Base-by-base conservation (phyloP, 2,888 invertebrate genomes). In the Stenurella melanura region DNA sequence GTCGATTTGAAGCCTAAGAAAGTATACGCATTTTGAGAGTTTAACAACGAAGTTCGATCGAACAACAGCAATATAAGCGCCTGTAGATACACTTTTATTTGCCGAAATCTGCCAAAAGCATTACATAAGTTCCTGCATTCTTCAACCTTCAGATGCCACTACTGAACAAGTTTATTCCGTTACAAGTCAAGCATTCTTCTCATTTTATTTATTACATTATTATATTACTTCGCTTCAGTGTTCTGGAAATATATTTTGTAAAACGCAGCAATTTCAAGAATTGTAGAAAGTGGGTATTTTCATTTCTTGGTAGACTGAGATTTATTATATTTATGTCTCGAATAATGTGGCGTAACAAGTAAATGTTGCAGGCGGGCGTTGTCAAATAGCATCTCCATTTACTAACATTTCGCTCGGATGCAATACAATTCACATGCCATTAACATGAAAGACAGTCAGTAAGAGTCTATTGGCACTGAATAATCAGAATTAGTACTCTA, bases 271-370 rank as follows among this genome's bases (percentile, higher is more conserved):
- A 12, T 60, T 70, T 70, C 38, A 60, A 19, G 70, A 60, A 60
- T 60, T 17, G 70, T 60, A 42, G 60, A 70, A 70, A 70, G 70
- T 60, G 70, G 42, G 42, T n/a, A n/a, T 50, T 50, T 15, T 58
- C 58, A 58, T 21, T 58, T 58, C 19, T 58, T 19, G 12, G 58
- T 15, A 11, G 58, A 19, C 11, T 58, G 19, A 21, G 58, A 58
- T 58, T 58, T 58, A 58, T 58, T 19, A 58, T 21, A 58, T 58
- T 7, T 57, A 18, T 15, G 1, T 57, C 57, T 21, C 15, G 58
- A 21, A 15, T 9, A 21, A 21, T 58, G 19, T 11, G 21, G 58
- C 9, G 15, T 15, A 19, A 58, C 9, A 34, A 34, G 4, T 26
- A 26, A 26, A 26, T 26, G 30, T 9, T 34, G 30, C 9, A 7